Evolutionary conservation across 2,797 vertebrate genomes (phyloP).

Genomic region (Sebastes minor): DNA sequence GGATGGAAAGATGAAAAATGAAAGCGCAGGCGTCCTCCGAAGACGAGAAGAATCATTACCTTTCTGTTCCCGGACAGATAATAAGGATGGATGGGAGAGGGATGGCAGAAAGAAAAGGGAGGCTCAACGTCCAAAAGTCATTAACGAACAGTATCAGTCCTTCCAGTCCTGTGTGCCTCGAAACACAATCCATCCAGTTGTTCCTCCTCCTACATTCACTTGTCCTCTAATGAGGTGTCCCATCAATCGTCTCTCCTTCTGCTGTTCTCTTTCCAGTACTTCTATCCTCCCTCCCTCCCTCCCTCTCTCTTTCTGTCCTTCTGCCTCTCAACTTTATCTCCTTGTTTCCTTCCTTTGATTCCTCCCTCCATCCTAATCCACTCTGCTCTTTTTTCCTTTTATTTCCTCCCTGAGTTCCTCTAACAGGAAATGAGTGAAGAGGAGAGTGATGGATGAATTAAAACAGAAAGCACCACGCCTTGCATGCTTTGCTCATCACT

Average conservation of each 20-base stretch:
- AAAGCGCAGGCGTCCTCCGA: constrained; percentile 13
- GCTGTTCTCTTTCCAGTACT: neutral
- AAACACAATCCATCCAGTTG: constrained; percentile 43
- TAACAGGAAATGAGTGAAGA: neutral
- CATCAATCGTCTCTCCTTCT: constrained; percentile 15
- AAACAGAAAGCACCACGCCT: neutral
- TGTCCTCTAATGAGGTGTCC: constrained; percentile 15
- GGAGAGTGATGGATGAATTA: constrained; percentile 15
- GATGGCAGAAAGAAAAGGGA: constrained; percentile 23
- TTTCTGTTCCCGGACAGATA: constrained; percentile 37
- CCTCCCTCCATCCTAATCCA: neutral
- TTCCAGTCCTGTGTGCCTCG: neutral
- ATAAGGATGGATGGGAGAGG: constrained; percentile 33
- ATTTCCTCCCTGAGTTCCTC: neutral
- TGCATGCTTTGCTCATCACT: neutral
- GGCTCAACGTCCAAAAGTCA: constrained; percentile 36
- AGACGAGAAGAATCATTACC: constrained; percentile 53
- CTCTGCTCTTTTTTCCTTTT: neutral
- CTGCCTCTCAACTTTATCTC: neutral
- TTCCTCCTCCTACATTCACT: constrained; percentile 17
- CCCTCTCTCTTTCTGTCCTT: no score
- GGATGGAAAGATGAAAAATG: constrained; percentile 40
- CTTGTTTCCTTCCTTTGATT: neutral
- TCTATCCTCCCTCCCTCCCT: neutral
- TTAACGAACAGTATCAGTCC: constrained; percentile 24